Evolutionary conservation across 2,888 invertebrate genomes (phyloP), one percentile per base, ranked within the genome.

Genomic region (Cantharis rufa): DNA sequence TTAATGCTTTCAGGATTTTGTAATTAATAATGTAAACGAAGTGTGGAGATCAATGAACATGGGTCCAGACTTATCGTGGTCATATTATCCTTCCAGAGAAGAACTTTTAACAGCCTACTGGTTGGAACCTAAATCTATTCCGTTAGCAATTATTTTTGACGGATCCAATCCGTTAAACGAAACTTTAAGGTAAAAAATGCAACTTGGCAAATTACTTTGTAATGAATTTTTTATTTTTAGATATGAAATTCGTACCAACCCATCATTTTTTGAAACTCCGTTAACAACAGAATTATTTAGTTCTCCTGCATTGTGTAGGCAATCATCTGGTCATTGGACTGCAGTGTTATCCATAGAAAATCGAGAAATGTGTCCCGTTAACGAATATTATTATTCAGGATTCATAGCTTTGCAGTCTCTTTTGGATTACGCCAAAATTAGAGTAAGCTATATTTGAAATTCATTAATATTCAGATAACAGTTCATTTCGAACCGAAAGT

Each of bases 381-480:
- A 94, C 82, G 92, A 93, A 87, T 95, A 95, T 84, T 93, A 92
- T 85, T 92, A 92, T 85, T 93, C 94, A 0, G 94, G 94, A n/a
- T 94, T 94, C 85, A 86, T 94, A 79, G 93, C 93, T 3, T 86
- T 95, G 81, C 94, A 94, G 86, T 90, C 92, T 16, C 87, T 94
- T 15, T 90, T 94, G 69, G 94, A 94, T 86, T 92, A 90, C 84
- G 92, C 93, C 18, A 93, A 94, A 87, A 93, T 94, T 80, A 91
- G 91, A 90, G 93, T 94, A 85, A 75, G 81, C 27, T 5, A 15
- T 2, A 10, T 69, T 27, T 11, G 9, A 32, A 9, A 24, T 24
- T 24, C 24, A 24, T 24, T 24, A 24, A 9, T 24, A 24, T 24
- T 24, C 24, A 24, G 9, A 24, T 24, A 24, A 24, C 24, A 24